Percentiles rank a stretch among this genome's conserved stretches.
phyloP scores from a whole-genome alignment of 2,888 invertebrate species.

The Priocnemis perturbator region DNA sequence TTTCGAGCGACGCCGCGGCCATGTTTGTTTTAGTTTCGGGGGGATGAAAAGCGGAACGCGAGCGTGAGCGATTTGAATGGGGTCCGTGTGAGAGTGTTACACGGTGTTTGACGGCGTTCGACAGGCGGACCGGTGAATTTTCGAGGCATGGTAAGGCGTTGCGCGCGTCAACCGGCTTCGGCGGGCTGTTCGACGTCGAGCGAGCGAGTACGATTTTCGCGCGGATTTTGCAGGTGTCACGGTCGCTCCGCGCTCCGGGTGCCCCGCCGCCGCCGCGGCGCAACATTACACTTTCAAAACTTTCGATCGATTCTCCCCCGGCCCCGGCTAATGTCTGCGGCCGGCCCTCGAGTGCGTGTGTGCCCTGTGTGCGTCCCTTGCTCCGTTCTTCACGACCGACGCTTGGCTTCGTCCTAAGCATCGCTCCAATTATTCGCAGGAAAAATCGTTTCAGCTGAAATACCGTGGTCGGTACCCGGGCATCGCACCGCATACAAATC shows the following conservation, averaged over 20 bases:
- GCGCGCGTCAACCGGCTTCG: constrained; percentile 15
- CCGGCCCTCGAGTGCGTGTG: not conserved
- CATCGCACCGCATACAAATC: constrained; percentile 57
- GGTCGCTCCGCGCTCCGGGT: constrained; percentile 44
- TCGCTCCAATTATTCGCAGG: constrained; percentile 15
- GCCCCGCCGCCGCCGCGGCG: constrained; percentile 52
- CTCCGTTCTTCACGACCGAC: not conserved
- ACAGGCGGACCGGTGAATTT: constrained; percentile 41
- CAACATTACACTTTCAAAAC: constrained; percentile 50
- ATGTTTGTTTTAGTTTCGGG: constrained; percentile 72
- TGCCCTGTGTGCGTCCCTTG: constrained; percentile 14
- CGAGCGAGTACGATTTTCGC: constrained; percentile 57
- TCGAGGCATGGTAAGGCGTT: constrained; percentile 63
- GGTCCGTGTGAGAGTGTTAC: constrained; percentile 40
- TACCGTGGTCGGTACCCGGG: constrained; percentile 31
- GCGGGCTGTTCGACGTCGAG: constrained; percentile 9
- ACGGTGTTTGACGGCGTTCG: constrained; percentile 42
- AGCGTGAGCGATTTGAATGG: constrained; percentile 56
- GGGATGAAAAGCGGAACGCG: constrained; percentile 65
- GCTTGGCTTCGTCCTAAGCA: not conserved
- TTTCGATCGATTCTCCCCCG: constrained; percentile 50
- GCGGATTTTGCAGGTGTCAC: constrained; percentile 61
- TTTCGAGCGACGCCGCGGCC: constrained; percentile 68
- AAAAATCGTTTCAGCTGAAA: constrained; percentile 31
- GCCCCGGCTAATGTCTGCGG: constrained; percentile 24